Evolutionary conservation across 2,797 vertebrate genomes (phyloP).

Genomic region (Ciconia nigra): DNA sequence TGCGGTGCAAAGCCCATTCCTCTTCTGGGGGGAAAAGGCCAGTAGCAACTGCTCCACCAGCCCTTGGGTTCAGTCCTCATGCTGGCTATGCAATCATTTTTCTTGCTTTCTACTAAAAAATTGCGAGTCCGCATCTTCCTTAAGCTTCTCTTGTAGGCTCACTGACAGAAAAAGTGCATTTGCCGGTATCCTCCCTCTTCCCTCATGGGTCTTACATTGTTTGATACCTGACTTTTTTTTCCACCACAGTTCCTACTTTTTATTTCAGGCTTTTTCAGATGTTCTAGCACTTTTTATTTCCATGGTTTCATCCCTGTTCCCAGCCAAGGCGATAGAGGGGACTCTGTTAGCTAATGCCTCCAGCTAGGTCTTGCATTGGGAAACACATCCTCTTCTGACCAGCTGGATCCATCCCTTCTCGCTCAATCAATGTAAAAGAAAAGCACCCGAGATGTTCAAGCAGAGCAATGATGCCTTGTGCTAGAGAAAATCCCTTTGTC

Average conservation of each 20-base stretch:
- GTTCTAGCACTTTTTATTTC: neutral
- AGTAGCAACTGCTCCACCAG: neutral
- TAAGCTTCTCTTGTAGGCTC: neutral
- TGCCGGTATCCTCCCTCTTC: neutral
- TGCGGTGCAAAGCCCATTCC: accelerated
- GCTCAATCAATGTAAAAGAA: neutral
- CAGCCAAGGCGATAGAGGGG: accelerated
- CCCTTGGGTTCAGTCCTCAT: neutral
- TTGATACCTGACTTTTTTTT: neutral
- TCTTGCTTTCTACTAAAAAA: neutral
- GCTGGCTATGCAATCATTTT: neutral
- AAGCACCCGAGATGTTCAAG: neutral
- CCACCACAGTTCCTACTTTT: neutral
- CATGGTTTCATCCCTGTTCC: neutral
- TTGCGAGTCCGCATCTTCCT: accelerated
- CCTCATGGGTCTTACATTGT: neutral
- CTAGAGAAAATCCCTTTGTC: neutral
- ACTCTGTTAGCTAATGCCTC: neutral
- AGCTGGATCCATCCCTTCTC: neutral
- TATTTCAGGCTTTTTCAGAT: neutral
- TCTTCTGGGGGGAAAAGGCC: neutral
- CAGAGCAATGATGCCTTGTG: neutral
- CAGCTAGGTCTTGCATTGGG: neutral
- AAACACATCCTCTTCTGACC: neutral
- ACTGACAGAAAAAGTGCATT: neutral